Base-by-base conservation (phyloP, 53 echinoderm and acorn worm genomes). In the Echinarachnius parma region DNA sequence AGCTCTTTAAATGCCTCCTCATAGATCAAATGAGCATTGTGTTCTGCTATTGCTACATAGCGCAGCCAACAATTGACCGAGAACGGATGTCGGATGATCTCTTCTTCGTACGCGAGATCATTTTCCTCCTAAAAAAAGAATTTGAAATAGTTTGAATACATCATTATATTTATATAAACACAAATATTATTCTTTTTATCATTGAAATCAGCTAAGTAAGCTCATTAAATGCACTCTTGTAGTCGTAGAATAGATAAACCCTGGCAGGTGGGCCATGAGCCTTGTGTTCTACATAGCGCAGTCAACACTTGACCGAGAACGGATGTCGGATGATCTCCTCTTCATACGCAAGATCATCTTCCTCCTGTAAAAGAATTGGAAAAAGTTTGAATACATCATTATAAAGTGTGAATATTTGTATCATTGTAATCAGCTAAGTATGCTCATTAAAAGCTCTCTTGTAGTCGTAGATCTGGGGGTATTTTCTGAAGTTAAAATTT, bases 101-200 rank as follows among this genome's bases (percentile, higher is more conserved):
- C 96, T 27, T 95, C 96, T 37, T 95, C 96, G 60, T 95, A 91
- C 2, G 96, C 91, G n/a, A 95, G 76, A 33, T 95, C 96, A 64
- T 95, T 90, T 45, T 95, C 96, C 61, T 95, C 96, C 96, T 95
- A n/a, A n/a, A n/a, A n/a, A n/a, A n/a, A n/a, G n/a, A n/a, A n/a
- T n/a, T n/a, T n/a, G n/a, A n/a, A n/a, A n/a, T n/a, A n/a, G n/a
- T n/a, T n/a, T n/a, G n/a, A n/a, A n/a, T n/a, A n/a, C n/a, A n/a
- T n/a, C n/a, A n/a, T n/a, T n/a, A n/a, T n/a, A n/a, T n/a, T n/a
- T n/a, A n/a, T n/a, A n/a, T n/a, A n/a, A n/a, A n/a, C n/a, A n/a
- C n/a, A n/a, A n/a, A n/a, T n/a, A n/a, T n/a, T n/a, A n/a, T n/a
- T n/a, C n/a, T n/a, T n/a, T n/a, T n/a, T n/a, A n/a, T n/a, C n/a